phyloP scores from a whole-genome alignment of 2,797 vertebrate species.

The Anniella stebbinsi region DNA sequence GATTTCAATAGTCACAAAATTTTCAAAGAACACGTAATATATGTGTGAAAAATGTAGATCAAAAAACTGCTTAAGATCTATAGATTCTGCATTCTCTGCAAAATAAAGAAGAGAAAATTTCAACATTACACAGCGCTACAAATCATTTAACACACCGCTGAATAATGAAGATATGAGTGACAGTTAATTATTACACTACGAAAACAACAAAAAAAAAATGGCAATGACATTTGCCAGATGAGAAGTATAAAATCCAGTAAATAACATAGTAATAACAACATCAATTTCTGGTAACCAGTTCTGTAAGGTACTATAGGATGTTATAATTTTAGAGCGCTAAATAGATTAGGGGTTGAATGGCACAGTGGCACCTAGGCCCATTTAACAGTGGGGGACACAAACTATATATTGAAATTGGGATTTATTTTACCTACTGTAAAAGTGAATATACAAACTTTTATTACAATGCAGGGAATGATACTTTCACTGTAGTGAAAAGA shows the following conservation, averaged over 20 bases:
- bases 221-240: too few species aligned
- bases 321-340: background rate
- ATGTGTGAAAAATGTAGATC: constrained; percentile 97
- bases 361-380: background rate
- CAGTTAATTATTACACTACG: background rate
- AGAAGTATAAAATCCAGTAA: too few species aligned
- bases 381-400: background rate
- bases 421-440: background rate
- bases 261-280: background rate
- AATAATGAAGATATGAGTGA: background rate
- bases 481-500: background rate
- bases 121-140: constrained; percentile 13
- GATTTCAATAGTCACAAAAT: constrained; percentile 98
- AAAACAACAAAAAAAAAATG: background rate
- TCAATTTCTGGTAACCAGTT: background rate
- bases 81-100: constrained; percentile 93
- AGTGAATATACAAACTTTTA: background rate
- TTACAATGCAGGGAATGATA: background rate
- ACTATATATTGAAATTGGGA: background rate
- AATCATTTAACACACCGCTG: background rate
- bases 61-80: constrained; percentile 98
- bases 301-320: background rate
- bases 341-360: background rate
- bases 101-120: constrained; percentile 70
- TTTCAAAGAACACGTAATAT: constrained; percentile 99